Percentiles rank a stretch among this genome's conserved stretches.
Evolutionary conservation across 2,888 invertebrate species (phyloP).

Genomic region (Neoaliturus tenellus): DNA sequence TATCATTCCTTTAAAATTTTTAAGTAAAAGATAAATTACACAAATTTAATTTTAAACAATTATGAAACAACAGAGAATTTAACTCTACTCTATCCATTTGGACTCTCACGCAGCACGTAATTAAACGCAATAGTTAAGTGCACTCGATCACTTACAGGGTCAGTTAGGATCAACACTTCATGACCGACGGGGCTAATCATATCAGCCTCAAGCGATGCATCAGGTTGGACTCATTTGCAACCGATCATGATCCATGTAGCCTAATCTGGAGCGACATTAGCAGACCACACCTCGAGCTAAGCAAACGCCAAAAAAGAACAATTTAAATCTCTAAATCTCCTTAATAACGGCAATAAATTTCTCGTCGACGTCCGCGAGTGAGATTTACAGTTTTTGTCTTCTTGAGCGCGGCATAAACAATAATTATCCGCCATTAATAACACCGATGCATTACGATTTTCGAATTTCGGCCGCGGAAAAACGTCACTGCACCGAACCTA

Average conservation of each 20-base stretch:
- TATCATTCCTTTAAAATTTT: too few relatives aligned
- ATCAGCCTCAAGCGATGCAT: too few relatives aligned
- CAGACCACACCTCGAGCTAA: conserved; percentile 14
- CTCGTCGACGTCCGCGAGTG: neutral
- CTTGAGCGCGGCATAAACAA: conserved; percentile 21
- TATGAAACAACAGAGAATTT: too few relatives aligned
- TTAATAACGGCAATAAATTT: conserved; percentile 28
- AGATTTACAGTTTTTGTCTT: conserved; percentile 38
- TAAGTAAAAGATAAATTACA: too few relatives aligned
- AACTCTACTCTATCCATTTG: too few relatives aligned
- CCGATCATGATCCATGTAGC: neutral
- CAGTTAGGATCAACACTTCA: too few relatives aligned
- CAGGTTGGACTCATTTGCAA: conserved; percentile 3
- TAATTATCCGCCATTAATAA: conserved; percentile 49
- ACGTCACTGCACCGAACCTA: conserved; percentile 21
- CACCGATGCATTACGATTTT: conserved; percentile 2
- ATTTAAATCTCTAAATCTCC: conserved; percentile 30
- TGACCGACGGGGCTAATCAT: too few relatives aligned
- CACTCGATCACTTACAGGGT: too few relatives aligned
- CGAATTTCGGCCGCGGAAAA: conserved; percentile 37
- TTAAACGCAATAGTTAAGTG: too few relatives aligned
- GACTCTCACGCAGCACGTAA: too few relatives aligned
- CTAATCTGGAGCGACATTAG: conserved; percentile 3
- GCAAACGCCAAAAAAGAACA: conserved; percentile 22
- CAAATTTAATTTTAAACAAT: too few relatives aligned